phyloP scores from a whole-genome alignment of 2,888 invertebrate species.

The Zele albiditarsus region DNA sequence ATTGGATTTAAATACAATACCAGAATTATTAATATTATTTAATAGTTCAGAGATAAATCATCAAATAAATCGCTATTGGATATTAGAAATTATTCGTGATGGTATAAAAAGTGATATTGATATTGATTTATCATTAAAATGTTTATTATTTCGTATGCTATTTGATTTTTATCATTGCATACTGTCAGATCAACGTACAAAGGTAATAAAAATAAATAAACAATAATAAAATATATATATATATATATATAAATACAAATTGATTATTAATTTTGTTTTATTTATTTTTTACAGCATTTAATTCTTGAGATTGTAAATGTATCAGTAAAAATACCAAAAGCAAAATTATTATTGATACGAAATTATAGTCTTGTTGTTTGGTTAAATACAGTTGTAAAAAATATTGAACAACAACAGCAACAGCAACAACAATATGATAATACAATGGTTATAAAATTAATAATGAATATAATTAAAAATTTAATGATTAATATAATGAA shows the following conservation, averaged over 20 bases:
- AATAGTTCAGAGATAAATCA: conserved; percentile 84
- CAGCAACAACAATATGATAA: too few species aligned
- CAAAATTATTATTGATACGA: conserved; percentile 79
- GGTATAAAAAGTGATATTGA: conserved; percentile 86
- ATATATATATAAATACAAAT: not conserved
- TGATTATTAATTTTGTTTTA: conserved; percentile 5
- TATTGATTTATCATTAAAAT: conserved; percentile 82
- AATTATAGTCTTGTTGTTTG: conserved; percentile 83
- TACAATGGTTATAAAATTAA: conserved; percentile 50
- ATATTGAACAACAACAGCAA: conserved; percentile 50
- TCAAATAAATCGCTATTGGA: conserved; percentile 83
- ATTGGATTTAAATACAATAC: conserved; percentile 85
- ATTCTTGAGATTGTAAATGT: conserved; percentile 80
- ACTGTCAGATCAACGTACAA: conserved; percentile 78
- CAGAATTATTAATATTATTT: conserved; percentile 90
- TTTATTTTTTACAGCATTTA: conserved; percentile 69
- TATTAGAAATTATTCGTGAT: conserved; percentile 83
- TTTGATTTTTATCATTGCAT: conserved; percentile 81
- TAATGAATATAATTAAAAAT: conserved; percentile 61
- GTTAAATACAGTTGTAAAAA: conserved; percentile 74
- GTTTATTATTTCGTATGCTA: conserved; percentile 85
- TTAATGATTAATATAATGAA: conserved; percentile 50
- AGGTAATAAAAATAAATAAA: conserved; percentile 70
- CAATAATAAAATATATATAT: not conserved
- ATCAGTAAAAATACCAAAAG: conserved; percentile 79